A percentile compares a stretch with the other conserved stretches of the same genome.
Evolutionary conservation across 2,797 vertebrate genomes (phyloP).

Genomic region (Scomberomorus guttatus): DNA sequence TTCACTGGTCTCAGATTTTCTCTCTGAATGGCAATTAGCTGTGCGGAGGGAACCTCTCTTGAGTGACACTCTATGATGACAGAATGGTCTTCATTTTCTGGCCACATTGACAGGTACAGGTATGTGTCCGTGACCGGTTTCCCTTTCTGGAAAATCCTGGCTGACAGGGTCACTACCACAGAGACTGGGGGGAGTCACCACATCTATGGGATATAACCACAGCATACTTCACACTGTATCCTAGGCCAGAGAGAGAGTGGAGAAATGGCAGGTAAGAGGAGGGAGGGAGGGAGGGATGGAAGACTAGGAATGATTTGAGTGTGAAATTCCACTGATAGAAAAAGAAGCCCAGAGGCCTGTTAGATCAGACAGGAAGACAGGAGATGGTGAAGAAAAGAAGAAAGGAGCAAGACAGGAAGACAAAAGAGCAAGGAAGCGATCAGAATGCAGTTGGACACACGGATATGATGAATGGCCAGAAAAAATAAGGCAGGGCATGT

Average conservation of each 20-base stretch:
- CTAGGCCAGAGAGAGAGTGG: neutral
- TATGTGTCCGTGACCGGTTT: slow-evolving; percentile 17
- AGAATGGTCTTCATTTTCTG: slow-evolving; percentile 31
- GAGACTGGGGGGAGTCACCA: slow-evolving; percentile 40
- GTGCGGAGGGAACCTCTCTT: slow-evolving; percentile 14
- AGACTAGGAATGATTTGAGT: slow-evolving; percentile 54
- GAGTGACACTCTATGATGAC: slow-evolving; percentile 9
- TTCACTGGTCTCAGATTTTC: slow-evolving; percentile 53
- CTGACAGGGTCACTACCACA: slow-evolving; percentile 45
- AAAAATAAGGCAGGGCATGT: slow-evolving; percentile 57
- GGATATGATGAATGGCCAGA: slow-evolving; percentile 71
- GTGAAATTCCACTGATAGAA: slow-evolving; percentile 70
- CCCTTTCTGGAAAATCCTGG: slow-evolving; percentile 40
- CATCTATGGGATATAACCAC: slow-evolving; percentile 39
- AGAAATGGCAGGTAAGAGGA: slow-evolving; percentile 37
- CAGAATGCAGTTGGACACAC: slow-evolving; percentile 61
- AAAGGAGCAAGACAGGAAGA: slow-evolving; percentile 56
- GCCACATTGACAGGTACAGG: slow-evolving; percentile 48
- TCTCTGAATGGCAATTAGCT: slow-evolving; percentile 56
- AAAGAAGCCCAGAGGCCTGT: slow-evolving; percentile 64
- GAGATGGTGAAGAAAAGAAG: slow-evolving; percentile 43
- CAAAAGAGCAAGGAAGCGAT: slow-evolving; percentile 61
- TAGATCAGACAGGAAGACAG: slow-evolving; percentile 66
- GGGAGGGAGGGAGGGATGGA: slow-evolving; percentile 12
- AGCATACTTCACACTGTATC: slow-evolving; percentile 2